Conservation (phyloP, 1,140 invertebrate genomes). For the Tetramorium alpestre region DNA sequence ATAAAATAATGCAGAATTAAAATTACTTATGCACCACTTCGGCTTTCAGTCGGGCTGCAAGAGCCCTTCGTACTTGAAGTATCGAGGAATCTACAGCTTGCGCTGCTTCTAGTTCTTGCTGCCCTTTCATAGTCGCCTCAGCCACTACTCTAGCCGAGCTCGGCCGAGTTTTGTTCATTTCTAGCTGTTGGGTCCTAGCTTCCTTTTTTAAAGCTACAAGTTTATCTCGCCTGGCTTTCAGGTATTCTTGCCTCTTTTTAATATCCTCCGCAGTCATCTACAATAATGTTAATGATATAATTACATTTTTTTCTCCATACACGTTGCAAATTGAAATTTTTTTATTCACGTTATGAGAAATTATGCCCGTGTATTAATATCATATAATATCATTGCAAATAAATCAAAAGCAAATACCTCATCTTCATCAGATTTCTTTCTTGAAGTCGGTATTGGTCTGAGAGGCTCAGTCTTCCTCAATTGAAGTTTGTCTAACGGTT, state of each 20-base stretch:
- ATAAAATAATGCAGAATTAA: constrained; percentile 3
- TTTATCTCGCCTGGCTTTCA: constrained; percentile 95
- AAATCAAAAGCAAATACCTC: constrained; percentile 44
- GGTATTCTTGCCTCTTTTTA: constrained; percentile 92
- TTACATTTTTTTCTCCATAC: neutral
- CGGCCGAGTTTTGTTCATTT: constrained; percentile 83
- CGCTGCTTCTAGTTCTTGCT: constrained; percentile 75
- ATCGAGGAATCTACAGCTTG: constrained; percentile 86
- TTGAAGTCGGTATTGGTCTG: neutral
- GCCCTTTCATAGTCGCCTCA: constrained; percentile 81
- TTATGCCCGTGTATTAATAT: neutral
- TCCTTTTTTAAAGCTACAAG: constrained; percentile 95
- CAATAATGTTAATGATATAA: constrained; percentile 4
- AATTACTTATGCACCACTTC: constrained; percentile 89
- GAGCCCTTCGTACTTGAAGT: constrained; percentile 91
- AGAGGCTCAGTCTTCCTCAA: neutral
- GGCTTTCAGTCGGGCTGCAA: constrained; percentile 93
- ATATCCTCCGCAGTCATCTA: constrained; percentile 89
- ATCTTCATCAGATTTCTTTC: constrained; percentile 33
- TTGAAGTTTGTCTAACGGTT: neutral
- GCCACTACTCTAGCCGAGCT: constrained; percentile 82
- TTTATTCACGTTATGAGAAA: neutral
- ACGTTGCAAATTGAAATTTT: neutral
- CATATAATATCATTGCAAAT: neutral
- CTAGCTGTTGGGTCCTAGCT: constrained; percentile 92